Percentiles rank a stretch among this genome's conserved stretches.
phyloP scores from a whole-genome alignment of 1,140 invertebrate species.

The Alviniconcha marisindica region DNA sequence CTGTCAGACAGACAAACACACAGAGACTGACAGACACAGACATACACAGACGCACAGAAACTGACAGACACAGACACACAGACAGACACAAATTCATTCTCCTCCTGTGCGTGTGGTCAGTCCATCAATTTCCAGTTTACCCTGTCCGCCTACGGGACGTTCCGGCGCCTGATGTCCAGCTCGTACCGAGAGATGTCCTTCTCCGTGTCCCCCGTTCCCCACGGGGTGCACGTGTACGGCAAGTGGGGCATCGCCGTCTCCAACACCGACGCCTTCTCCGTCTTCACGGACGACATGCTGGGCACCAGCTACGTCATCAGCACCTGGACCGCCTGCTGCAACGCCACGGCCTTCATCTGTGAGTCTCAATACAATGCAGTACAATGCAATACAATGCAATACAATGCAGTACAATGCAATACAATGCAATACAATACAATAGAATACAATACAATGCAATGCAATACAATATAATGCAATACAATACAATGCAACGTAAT shows the following conservation, averaged over 20 bases:
- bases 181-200: constrained; percentile 22
- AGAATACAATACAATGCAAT: too few relatives aligned
- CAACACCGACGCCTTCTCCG: constrained; percentile 16
- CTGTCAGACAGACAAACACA: not conserved
- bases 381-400: too few relatives aligned
- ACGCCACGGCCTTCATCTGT: constrained; percentile 4
- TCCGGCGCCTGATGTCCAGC: not conserved
- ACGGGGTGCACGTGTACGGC: not conserved
- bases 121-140: constrained; percentile 1
- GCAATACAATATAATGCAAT: too few relatives aligned
- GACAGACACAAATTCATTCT: not conserved
- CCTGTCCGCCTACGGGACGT: not conserved
- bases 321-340: constrained; percentile 14
- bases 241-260: constrained; percentile 5
- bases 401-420: too few relatives aligned
- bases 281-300: constrained; percentile 21
- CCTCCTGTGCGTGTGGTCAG: not conserved
- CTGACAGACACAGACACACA: not conserved
- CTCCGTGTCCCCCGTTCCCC: not conserved
- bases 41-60: not conserved
- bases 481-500: too few relatives aligned
- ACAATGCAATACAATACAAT: too few relatives aligned
- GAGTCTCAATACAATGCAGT: too few relatives aligned
- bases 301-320: constrained; percentile 9
- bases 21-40: not conserved